Conservation (phyloP, 64 coral and sea anemone genomes). For the Exaiptasia diaphana region DNA sequence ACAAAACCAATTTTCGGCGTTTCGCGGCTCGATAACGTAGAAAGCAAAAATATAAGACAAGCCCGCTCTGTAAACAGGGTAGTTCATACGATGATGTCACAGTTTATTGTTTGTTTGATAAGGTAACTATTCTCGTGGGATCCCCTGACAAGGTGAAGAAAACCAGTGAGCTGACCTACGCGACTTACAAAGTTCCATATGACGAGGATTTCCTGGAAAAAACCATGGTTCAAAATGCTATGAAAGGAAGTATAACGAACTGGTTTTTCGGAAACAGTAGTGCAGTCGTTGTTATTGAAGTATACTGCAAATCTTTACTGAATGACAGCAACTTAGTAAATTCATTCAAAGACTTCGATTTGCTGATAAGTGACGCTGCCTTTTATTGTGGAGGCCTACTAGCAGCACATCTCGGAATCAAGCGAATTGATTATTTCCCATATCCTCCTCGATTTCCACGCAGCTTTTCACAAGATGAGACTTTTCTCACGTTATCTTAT, state of each 20-base stretch:
- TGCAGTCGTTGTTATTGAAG: neutral
- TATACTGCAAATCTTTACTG: slow-evolving; percentile 17
- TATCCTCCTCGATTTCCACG: neutral
- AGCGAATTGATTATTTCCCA: neutral
- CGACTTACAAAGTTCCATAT: slow-evolving; percentile 24
- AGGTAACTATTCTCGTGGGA: slow-evolving; percentile 13
- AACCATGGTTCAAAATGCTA: neutral
- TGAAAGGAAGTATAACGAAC: neutral
- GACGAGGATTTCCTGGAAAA: slow-evolving; percentile 5
- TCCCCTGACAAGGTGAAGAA: neutral
- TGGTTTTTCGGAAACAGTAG: neutral
- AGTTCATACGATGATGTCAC: too few relatives aligned
- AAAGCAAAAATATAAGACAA: too few relatives aligned
- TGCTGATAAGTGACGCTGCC: slow-evolving; percentile 35
- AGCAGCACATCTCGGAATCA: slow-evolving; percentile 7
- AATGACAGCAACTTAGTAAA: slow-evolving; percentile 8
- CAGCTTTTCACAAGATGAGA: neutral
- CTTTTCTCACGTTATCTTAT: slow-evolving; percentile 19
- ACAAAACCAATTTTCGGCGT: too few relatives aligned
- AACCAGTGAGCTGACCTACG: slow-evolving; percentile 18
- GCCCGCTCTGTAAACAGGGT: too few relatives aligned
- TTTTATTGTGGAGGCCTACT: slow-evolving; percentile 9
- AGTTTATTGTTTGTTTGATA: too few relatives aligned
- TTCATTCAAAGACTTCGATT: slow-evolving; percentile 39
- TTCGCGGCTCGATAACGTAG: too few relatives aligned